Base-by-base conservation (phyloP, 2,797 vertebrate genomes). In the Cyprinella venusta region DNA sequence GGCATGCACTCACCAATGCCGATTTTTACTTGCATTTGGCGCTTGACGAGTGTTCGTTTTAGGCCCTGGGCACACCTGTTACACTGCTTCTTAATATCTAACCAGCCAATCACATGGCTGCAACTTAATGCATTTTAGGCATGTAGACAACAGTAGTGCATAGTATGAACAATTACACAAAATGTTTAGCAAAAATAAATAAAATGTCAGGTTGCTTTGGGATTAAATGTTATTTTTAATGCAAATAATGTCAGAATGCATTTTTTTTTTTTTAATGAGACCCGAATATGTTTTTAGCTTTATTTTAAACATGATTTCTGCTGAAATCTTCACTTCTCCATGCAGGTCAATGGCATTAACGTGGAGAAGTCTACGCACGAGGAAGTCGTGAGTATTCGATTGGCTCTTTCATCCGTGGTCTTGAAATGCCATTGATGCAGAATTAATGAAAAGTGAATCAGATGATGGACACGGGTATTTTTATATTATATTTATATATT, bases 301-400 rank as follows among this genome's bases (percentile, higher is more conserved):
- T n/a, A 18, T 63, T 71, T 45, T 83, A 83, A 86, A 36, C 38
- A 7, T 26, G 24, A 56, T n/a, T 56, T 56, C 8, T 21, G 52
- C 52, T 21, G 19, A 54, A 21, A 8, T 1, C 5, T 63, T 8
- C 13, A 26, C 24, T 61, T 70, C 76, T 24, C 89, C 86, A 85
- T 93, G 86, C 90, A 98, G 97, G 96, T 99, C 90, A 99, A 99
- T 86, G 97, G 97, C 87, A 97, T 98, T 88, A 96, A 96, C 71
- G 97, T 99, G 83, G 96, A 97, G 93, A 94, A 88, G 59, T 95
- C 96, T 82, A 96, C 96, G 61, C 97, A 98, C 24, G 95, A 97
- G 93, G 96, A 98, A 95, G 97, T 98, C 91, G 97, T 99, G 92
- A 98, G 97, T 97, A 90, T 90, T 67, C 50, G 78, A 88, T 89